A percentile compares a stretch with the other conserved stretches of the same genome.
phyloP scores from a whole-genome alignment of 2,113 vertebrate species.

The Smithornis capensis region DNA sequence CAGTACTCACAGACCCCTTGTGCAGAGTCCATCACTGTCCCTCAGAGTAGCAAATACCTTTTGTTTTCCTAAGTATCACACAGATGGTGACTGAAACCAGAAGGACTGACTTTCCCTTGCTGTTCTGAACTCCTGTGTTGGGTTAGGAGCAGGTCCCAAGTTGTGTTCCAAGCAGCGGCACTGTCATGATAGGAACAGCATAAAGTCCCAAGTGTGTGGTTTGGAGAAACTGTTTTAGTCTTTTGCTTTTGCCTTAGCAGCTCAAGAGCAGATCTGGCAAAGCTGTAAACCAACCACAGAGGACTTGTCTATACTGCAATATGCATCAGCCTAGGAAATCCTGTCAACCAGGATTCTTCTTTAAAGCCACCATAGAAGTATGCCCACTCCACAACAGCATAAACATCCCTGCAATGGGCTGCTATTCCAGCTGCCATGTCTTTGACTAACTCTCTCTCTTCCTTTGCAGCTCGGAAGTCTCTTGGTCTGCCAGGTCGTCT shows the following conservation, averaged over 20 bases:
- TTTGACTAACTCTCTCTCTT: neutral
- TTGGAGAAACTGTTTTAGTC: neutral
- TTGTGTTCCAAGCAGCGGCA: neutral
- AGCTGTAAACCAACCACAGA: neutral
- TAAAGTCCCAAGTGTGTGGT: neutral
- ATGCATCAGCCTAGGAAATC: neutral
- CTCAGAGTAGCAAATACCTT: neutral
- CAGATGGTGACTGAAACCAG: neutral
- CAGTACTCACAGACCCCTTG: neutral
- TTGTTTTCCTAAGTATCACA: neutral
- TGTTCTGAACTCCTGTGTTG: neutral
- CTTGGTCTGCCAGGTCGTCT: slow-evolving; percentile 77
- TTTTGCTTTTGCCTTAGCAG: neutral
- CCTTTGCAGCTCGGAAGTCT: slow-evolving; percentile 73
- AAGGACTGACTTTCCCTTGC: neutral
- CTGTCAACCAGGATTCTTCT: neutral
- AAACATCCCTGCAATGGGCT: neutral
- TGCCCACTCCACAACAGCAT: neutral
- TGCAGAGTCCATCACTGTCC: neutral
- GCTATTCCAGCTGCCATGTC: neutral
- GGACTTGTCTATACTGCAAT: neutral
- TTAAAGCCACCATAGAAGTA: neutral
- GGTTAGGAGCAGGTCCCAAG: neutral
- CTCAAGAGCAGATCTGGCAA: neutral
- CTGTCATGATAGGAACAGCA: neutral